Percentiles rank a stretch among this genome's conserved stretches.
Conservation (phyloP, 30 jellyfish, hydroid and myxozoan genomes). For the Mastigias papua region DNA sequence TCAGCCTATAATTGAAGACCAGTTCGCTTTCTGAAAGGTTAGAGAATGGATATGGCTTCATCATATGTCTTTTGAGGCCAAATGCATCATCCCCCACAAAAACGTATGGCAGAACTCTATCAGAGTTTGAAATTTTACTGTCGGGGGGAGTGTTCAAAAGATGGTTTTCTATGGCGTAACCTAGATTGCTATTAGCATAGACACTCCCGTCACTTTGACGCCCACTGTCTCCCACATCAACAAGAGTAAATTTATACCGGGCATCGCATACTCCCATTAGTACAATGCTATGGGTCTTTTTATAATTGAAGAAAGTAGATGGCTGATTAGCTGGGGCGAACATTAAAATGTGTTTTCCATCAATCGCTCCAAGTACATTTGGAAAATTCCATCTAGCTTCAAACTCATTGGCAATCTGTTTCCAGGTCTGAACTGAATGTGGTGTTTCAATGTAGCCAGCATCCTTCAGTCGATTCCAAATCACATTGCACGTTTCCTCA, state of each 20-base stretch:
- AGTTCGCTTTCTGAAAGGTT: constrained; percentile 12
- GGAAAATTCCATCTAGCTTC: constrained; percentile 6
- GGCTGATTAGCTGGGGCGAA: constrained; percentile 1
- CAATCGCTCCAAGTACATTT: constrained; percentile 4
- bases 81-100: no score
- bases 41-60: no score
- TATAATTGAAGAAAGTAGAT: constrained; percentile 13
- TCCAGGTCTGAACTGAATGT: constrained; percentile 1
- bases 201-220: no score
- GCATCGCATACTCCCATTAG: no score
- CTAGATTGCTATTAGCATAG: no score
- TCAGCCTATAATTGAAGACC: constrained; percentile 16
- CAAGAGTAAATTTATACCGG: no score
- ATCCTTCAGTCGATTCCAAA: constrained; percentile 11
- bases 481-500: constrained; percentile 15
- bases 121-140: no score
- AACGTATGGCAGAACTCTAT: no score
- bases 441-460: background rate
- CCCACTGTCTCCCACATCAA: constrained; percentile 31
- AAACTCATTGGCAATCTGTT: constrained; percentile 16
- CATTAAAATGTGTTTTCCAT: constrained; percentile 25
- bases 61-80: no score
- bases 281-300: no score
- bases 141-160: background rate
- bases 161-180: background rate